These are phyloP conservation scores for Rhynchonycteris naso DNA, from an alignment of 2,797 vertebrate genomes.

Conservation along the genomic window DNA sequence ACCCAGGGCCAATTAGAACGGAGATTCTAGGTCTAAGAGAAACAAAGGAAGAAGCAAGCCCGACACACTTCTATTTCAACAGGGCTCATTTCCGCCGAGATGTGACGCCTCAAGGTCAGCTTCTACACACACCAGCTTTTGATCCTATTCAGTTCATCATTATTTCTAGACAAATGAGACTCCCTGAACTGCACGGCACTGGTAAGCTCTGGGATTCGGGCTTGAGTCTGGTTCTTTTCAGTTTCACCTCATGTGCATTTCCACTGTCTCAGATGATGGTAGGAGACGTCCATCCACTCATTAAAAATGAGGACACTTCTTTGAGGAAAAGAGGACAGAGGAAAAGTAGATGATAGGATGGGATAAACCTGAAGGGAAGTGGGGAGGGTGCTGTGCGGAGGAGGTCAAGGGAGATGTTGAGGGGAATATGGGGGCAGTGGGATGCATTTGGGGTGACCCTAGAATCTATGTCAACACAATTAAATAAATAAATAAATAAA, in stretches of 20 bases:
- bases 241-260: neutral
- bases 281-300: neutral
- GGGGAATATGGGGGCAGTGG: too few relatives aligned
- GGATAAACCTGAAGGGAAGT: too few relatives aligned
- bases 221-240: neutral
- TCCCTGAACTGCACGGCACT: neutral
- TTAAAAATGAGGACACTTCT: neutral
- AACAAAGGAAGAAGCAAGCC: neutral
- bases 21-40: neutral
- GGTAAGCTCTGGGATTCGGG: neutral
- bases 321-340: too few relatives aligned
- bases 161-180: neutral
- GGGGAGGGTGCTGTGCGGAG: too few relatives aligned
- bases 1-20: neutral
- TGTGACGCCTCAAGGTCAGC: neutral
- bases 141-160: neutral
- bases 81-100: neutral
- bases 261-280: neutral
- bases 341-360: too few relatives aligned
- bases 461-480: too few relatives aligned
- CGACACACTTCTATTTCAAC: neutral
- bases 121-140: neutral
- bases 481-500: too few relatives aligned
- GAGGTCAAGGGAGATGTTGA: too few relatives aligned
- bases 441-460: too few relatives aligned